These are phyloP conservation scores for Chamaea fasciata DNA, from an alignment of 2,113 vertebrate species.

Conservation along the genomic window DNA sequence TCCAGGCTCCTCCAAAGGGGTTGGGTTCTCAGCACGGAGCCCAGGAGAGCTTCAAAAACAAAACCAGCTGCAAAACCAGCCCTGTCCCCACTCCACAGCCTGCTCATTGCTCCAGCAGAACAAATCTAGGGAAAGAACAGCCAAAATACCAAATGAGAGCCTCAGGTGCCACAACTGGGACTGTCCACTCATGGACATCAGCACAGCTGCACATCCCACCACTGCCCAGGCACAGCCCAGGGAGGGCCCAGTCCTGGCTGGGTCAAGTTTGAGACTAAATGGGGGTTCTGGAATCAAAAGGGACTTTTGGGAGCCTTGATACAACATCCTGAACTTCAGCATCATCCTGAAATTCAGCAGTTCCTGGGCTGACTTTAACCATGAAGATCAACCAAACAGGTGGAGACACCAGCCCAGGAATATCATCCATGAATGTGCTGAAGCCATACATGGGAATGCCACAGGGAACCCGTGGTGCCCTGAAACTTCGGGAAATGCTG, in stretches of 20 bases:
- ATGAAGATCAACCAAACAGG: neutral
- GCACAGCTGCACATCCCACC: neutral
- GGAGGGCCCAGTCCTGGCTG: neutral
- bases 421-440: neutral
- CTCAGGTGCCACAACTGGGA: neutral
- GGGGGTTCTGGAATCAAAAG: neutral
- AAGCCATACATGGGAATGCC: rapidly evolving
- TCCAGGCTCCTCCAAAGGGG: neutral
- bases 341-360: neutral
- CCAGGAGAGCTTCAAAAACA: neutral
- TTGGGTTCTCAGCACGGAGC: neutral
- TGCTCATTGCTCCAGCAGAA: neutral
- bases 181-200: rapidly evolving
- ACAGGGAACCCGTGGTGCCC: rapidly evolving
- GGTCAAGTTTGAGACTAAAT: rapidly evolving
- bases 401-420: neutral
- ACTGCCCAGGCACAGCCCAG: neutral
- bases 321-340: rapidly evolving
- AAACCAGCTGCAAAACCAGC: neutral
- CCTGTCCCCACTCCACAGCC: neutral
- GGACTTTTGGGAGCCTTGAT: neutral
- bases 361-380: neutral
- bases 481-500: neutral
- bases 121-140: neutral
- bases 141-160: neutral